Base-by-base conservation (phyloP, 2,113 vertebrate species). In the Athene cunicularia region DNA sequence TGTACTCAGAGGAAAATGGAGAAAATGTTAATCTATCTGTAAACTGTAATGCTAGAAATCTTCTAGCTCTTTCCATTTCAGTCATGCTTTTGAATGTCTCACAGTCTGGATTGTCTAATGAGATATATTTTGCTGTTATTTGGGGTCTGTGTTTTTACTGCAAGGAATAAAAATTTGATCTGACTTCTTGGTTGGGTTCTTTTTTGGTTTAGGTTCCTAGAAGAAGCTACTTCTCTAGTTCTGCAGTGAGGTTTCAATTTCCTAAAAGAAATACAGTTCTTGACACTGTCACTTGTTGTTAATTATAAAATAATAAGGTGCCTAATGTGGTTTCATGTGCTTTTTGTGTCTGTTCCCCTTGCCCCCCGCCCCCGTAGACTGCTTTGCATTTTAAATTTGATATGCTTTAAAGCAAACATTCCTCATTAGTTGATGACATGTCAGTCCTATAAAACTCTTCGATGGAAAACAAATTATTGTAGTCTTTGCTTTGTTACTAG, bases 401-500 rank as follows among this genome's bases (percentile, higher is more conserved):
- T 84, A 80, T 43, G 14, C 74, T 95, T 67, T 82, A 84, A 90
- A 64, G 56, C 82, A 95, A 86, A 75, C 14, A 67, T 71, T 92
- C 77, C 80, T 97, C 47, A 21, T 67, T 97, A 33, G 39, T 41
- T 52, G 83, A 47, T 82, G 80, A 35, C 18, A 5, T 2, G 9
- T 68, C 68, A 94, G 73, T 72, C 11, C 72, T 47, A 35, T 27
- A 88, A 88, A 88, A 59, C 4, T 80, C 77, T 96, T 86, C 10
- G 52, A 90, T 72, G 80, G 30, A 92, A 95, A 97, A 96, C 86
- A 92, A 92, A 67, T 79, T 56, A 45, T 32, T 56, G 56, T 26
- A 63, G 74, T 70, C 41, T 96, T 91, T 91, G 82, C 50, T 79
- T 37, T 91, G 85, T 94, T 96, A 96, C 92, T 70, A 92, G 96